phyloP scores from a whole-genome alignment of 2,888 invertebrate species.

The Taenaris catops region DNA sequence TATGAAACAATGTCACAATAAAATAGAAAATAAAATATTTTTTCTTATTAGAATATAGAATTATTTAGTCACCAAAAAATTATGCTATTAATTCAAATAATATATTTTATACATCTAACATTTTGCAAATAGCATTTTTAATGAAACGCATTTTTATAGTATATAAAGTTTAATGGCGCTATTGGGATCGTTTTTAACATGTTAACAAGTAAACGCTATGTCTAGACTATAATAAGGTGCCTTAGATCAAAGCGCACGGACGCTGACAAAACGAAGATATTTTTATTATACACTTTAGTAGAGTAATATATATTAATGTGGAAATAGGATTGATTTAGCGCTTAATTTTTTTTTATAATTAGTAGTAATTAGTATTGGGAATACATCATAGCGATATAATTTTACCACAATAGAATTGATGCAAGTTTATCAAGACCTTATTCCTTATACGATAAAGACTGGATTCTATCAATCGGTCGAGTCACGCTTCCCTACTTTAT shows the following conservation, averaged over 20 bases:
- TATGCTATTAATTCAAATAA: too few relatives aligned
- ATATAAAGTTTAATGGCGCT: conserved; percentile 26
- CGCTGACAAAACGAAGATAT: conserved; percentile 28
- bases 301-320: conserved; percentile 22
- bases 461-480: conserved; percentile 12
- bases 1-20: too few relatives aligned
- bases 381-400: conserved; percentile 5
- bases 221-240: conserved; percentile 25
- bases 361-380: conserved; percentile 25
- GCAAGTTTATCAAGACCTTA: conserved; percentile 16
- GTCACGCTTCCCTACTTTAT: conserved; percentile 17
- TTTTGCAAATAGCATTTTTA: conserved; percentile 18
- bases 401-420: conserved; percentile 5
- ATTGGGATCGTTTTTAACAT: conserved; percentile 27
- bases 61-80: too few relatives aligned
- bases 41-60: too few relatives aligned
- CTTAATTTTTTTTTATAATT: conserved; percentile 24
- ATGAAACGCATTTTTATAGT: conserved; percentile 17
- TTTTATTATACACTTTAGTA: conserved; percentile 26
- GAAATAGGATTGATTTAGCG: conserved; percentile 26
- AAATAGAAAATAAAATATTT: too few relatives aligned
- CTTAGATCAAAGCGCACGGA: conserved; percentile 23
- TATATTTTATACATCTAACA: conserved; percentile 11
- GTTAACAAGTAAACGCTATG: conserved; percentile 28
- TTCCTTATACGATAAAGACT: conserved; percentile 12